Percentiles rank a stretch among this genome's conserved stretches.
These are phyloP conservation scores for Ochlodes sylvanus DNA, from an alignment of 2,888 invertebrate genomes.

Conservation along the genomic window DNA sequence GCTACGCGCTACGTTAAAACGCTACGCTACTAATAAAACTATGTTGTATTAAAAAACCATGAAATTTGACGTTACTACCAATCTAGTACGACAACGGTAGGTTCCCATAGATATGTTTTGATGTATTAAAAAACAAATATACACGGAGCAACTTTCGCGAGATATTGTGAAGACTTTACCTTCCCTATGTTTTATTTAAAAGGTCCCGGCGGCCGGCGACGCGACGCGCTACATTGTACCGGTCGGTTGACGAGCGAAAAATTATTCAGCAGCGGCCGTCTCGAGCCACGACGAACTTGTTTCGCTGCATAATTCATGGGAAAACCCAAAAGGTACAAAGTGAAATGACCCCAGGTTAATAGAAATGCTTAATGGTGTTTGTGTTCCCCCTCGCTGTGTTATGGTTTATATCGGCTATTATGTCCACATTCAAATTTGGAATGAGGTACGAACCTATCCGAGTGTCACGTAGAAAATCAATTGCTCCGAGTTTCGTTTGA, in stretches of 20 bases:
- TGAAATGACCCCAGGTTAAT: slow-evolving; percentile 42
- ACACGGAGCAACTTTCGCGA: too few species aligned
- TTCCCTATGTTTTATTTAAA: slow-evolving; percentile 29
- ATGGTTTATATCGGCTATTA: slow-evolving; percentile 16
- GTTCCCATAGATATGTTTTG: too few species aligned
- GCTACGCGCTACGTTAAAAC: too few species aligned
- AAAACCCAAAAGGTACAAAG: slow-evolving; percentile 35
- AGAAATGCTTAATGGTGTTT: slow-evolving; percentile 40
- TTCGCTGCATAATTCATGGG: slow-evolving; percentile 46
- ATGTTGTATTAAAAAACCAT: too few species aligned
- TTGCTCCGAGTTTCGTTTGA: too few species aligned
- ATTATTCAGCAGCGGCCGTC: slow-evolving; percentile 41
- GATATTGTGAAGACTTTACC: not conserved
- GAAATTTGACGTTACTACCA: too few species aligned
- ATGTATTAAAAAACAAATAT: too few species aligned
- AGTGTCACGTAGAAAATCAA: too few species aligned
- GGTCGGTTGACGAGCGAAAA: slow-evolving; percentile 42
- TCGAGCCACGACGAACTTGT: slow-evolving; percentile 35
- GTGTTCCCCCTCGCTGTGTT: slow-evolving; percentile 28
- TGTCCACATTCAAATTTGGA: not conserved
- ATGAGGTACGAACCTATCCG: not conserved
- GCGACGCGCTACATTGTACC: slow-evolving; percentile 33
- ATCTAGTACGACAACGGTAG: too few species aligned
- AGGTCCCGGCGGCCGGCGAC: not conserved
- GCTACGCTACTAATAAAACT: too few species aligned